Evolutionary conservation across 2,797 vertebrate species (phyloP).

Genomic region (Diplodus sargus): DNA sequence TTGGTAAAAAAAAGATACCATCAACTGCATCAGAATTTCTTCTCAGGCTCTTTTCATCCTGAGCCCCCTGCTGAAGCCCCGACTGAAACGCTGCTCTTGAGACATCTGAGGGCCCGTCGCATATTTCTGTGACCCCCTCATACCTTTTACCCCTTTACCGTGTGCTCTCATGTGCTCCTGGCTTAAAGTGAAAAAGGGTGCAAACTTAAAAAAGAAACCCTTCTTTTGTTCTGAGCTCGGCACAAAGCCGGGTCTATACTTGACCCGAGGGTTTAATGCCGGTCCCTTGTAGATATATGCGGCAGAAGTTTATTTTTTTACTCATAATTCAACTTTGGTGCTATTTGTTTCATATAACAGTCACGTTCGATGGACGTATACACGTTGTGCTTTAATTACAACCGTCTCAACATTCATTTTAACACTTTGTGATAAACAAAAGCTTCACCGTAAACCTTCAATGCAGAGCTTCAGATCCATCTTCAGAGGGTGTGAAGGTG

Average conservation of each 20-base stretch:
- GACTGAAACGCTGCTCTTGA: slow-evolving; percentile 33
- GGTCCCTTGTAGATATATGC: background rate
- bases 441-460: no score
- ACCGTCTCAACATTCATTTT: background rate
- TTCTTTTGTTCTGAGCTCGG: slow-evolving; percentile 19
- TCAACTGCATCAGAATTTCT: slow-evolving; percentile 15
- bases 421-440: background rate
- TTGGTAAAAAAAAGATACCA: slow-evolving; percentile 29
- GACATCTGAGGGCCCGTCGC: slow-evolving; percentile 30
- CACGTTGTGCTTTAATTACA: background rate
- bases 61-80: slow-evolving; percentile 26
- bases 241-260: slow-evolving; percentile 36
- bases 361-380: no score
- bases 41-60: slow-evolving; percentile 26
- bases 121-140: slow-evolving; percentile 32
- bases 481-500: background rate
- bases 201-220: slow-evolving; percentile 19
- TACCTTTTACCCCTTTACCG: background rate
- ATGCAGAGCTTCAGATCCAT: no score
- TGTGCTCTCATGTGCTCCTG: slow-evolving; percentile 18
- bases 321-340: background rate
- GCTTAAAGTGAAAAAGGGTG: slow-evolving; percentile 18
- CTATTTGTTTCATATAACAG: slow-evolving; percentile 1
- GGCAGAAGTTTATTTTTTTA: background rate
- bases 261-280: background rate